A percentile compares a stretch with the other conserved stretches of the same genome.
These are phyloP conservation scores for Lumbricus terrestris DNA, from an alignment of 2,888 invertebrate species.

Conservation along the genomic window DNA sequence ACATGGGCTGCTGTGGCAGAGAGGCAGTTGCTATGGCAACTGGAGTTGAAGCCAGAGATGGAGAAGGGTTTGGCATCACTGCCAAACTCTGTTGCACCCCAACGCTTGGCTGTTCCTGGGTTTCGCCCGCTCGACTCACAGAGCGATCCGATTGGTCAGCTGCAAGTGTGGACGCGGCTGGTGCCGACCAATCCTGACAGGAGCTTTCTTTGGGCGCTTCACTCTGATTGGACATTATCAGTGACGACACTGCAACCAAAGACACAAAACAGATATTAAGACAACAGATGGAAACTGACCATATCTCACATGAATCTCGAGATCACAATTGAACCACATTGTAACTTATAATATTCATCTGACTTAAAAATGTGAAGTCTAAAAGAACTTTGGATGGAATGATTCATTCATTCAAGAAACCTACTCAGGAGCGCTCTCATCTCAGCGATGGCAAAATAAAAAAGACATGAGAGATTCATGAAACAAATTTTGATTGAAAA, in stretches of 20 bases:
- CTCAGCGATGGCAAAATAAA: no score
- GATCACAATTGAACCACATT: no score
- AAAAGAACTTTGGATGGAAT: neutral
- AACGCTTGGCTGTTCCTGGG: neutral
- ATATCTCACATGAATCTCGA: neutral
- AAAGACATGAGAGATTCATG: no score
- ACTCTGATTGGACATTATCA: conserved; percentile 4
- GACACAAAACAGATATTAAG: neutral
- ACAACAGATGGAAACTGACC: neutral
- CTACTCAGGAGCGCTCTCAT: no score
- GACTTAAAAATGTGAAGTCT: neutral
- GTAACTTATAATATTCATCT: neutral
- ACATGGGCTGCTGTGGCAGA: neutral
- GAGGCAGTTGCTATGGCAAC: neutral
- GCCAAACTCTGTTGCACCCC: neutral
- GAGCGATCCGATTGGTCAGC: neutral
- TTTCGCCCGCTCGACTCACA: neutral
- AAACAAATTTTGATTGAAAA: no score
- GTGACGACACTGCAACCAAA: neutral
- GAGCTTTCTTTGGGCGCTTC: conserved; percentile 10
- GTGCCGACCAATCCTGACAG: neutral
- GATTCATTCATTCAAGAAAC: no score
- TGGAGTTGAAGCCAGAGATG: neutral
- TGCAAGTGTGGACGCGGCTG: neutral
- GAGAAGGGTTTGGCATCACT: neutral